Percentiles rank a stretch among this genome's conserved stretches.
Conservation (phyloP, 2,888 invertebrate genomes). For the Oithona nana region DNA sequence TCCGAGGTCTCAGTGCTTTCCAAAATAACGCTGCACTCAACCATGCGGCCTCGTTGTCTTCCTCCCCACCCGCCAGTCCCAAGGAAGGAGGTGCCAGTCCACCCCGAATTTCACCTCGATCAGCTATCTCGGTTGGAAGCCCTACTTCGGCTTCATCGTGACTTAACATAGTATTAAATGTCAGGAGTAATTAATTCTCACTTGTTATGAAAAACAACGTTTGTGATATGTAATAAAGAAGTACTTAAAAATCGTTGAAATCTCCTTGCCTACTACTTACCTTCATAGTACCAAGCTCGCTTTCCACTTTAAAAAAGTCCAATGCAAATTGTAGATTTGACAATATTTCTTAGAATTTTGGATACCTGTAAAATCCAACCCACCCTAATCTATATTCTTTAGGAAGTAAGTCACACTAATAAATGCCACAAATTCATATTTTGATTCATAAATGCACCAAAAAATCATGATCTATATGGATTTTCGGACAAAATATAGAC, state of each 20-base stretch:
- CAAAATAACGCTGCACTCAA: neutral
- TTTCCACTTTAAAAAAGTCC: too few relatives aligned
- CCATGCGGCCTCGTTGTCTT: neutral
- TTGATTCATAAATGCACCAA: too few relatives aligned
- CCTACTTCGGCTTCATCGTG: neutral
- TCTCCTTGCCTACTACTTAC: too few relatives aligned
- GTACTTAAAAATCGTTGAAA: neutral
- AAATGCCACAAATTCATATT: too few relatives aligned
- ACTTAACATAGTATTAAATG: neutral
- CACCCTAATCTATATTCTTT: too few relatives aligned
- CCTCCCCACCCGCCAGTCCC: neutral
- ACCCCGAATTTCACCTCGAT: neutral
- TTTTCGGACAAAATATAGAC: too few relatives aligned
- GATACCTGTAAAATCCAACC: too few relatives aligned
- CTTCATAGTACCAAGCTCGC: too few relatives aligned
- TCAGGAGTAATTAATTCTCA: neutral
- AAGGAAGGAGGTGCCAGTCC: neutral
- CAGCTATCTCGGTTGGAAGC: neutral
- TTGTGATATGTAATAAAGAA: neutral
- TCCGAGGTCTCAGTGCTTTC: slow-evolving; percentile 4
- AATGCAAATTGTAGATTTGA: too few relatives aligned
- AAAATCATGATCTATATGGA: too few relatives aligned
- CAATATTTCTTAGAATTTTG: too few relatives aligned
- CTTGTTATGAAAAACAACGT: neutral
- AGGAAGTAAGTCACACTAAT: too few relatives aligned